Evolutionary conservation across 2,113 vertebrate species (phyloP).

Genomic region (Anas platyrhynchos): DNA sequence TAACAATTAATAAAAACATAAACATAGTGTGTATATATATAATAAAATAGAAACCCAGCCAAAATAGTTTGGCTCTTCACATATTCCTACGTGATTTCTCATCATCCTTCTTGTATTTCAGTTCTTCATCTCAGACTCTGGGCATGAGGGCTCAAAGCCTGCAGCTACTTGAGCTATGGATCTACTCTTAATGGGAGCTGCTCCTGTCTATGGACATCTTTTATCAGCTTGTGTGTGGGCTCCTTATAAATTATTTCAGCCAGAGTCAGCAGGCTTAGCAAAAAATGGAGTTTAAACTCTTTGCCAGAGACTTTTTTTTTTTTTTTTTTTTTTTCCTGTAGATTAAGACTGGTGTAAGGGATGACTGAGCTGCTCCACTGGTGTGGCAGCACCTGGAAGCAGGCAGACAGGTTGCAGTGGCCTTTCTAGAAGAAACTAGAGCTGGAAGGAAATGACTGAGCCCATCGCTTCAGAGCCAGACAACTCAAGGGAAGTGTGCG

Average conservation of each 20-base stretch:
- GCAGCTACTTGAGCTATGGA: background rate
- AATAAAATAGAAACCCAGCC: background rate
- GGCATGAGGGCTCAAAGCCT: background rate
- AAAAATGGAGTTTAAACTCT: background rate
- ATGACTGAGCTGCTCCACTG: background rate
- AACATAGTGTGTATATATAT: too few relatives aligned
- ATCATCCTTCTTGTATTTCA: background rate
- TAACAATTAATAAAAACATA: too few relatives aligned
- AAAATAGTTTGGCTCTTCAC: background rate
- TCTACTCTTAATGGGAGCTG: background rate
- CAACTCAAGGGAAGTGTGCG: background rate
- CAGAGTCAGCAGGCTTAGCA: background rate
- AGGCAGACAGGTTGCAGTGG: background rate
- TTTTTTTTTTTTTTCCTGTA: background rate
- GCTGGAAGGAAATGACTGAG: background rate
- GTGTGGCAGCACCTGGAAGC: background rate
- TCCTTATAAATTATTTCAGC: fast-evolving
- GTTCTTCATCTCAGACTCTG: background rate
- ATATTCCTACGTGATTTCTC: background rate
- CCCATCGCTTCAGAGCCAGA: too few relatives aligned
- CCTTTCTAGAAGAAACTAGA: background rate
- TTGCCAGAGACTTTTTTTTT: background rate
- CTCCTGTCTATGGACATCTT: fast-evolving
- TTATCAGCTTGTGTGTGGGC: background rate
- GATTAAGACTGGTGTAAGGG: background rate